Evolutionary conservation across 2,113 vertebrate genomes (phyloP).

Genomic region (Poicephalus meyeri): DNA sequence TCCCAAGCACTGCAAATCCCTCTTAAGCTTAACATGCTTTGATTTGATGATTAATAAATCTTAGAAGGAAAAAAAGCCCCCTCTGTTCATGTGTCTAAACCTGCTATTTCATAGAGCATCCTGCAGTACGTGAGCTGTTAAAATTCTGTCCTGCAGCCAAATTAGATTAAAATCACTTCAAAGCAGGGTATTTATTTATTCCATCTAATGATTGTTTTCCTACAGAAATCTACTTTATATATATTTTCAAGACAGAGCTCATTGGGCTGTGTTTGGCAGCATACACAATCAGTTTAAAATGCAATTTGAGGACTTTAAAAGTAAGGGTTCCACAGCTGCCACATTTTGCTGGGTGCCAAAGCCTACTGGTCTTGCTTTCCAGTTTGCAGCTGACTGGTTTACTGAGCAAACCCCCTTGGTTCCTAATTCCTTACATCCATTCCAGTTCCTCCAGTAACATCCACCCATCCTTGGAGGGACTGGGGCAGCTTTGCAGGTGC

Average conservation of each 20-base stretch:
- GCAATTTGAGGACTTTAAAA: neutral
- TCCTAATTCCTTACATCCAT: neutral
- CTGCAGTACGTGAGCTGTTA: slow-evolving; percentile 6
- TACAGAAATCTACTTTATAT: neutral
- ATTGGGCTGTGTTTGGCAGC: neutral
- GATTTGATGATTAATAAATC: slow-evolving; percentile 52
- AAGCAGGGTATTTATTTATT: slow-evolving; percentile 43
- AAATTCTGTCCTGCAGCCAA: slow-evolving; percentile 45
- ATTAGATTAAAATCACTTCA: slow-evolving; percentile 57
- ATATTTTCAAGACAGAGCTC: slow-evolving; percentile 12
- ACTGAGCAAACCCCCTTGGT: neutral
- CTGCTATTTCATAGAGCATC: neutral
- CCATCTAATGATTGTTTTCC: slow-evolving; percentile 22
- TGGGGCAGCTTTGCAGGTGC: slow-evolving; percentile 5
- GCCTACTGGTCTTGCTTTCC: neutral
- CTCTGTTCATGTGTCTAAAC: slow-evolving; percentile 20
- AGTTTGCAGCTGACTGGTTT: neutral
- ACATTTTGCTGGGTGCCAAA: neutral
- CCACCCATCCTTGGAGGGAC: neutral
- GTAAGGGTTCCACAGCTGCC: neutral
- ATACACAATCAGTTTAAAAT: neutral
- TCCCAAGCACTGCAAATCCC: slow-evolving; percentile 3
- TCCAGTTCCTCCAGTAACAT: neutral
- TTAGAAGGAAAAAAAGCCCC: neutral
- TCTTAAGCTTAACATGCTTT: slow-evolving; percentile 26